Evolutionary conservation across 1,140 invertebrate species (phyloP).

Genomic region (Zaprionus ghesquierei): DNA sequence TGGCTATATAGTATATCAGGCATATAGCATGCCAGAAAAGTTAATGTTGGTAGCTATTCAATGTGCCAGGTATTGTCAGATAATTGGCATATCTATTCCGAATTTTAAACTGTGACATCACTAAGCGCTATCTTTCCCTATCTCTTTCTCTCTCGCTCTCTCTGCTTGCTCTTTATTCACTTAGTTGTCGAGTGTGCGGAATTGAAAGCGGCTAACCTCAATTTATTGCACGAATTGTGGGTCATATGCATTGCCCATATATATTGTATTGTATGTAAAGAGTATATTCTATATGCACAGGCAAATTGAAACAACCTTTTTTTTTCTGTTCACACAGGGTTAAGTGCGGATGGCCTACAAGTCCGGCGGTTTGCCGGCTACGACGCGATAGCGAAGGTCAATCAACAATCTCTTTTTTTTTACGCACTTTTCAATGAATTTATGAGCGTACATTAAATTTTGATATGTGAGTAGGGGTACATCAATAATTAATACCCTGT

Average conservation of each 20-base stretch:
- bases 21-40: neutral
- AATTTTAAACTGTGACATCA: neutral
- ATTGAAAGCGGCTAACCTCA: conserved; percentile 69
- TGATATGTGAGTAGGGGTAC: neutral
- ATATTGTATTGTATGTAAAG: neutral
- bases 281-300: conserved; percentile 38
- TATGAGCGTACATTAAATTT: conserved; percentile 21
- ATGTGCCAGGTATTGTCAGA: neutral
- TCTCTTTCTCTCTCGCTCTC: neutral
- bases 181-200: conserved; percentile 57
- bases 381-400: conserved; percentile 43
- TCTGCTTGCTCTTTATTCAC: conserved; percentile 16
- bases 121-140: neutral
- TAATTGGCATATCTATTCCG: neutral
- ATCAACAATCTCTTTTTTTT: conserved; percentile 76
- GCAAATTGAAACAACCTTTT: conserved; percentile 62
- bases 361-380: conserved; percentile 16
- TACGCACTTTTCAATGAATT: conserved; percentile 55
- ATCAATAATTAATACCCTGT: neutral
- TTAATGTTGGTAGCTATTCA: neutral
- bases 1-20: neutral
- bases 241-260: conserved; percentile 52
- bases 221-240: conserved; percentile 71
- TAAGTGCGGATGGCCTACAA: conserved; percentile 59
- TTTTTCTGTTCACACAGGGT: conserved; percentile 45